Base-by-base conservation (phyloP, 2,797 vertebrate genomes). In the Poliocrania exsul region DNA sequence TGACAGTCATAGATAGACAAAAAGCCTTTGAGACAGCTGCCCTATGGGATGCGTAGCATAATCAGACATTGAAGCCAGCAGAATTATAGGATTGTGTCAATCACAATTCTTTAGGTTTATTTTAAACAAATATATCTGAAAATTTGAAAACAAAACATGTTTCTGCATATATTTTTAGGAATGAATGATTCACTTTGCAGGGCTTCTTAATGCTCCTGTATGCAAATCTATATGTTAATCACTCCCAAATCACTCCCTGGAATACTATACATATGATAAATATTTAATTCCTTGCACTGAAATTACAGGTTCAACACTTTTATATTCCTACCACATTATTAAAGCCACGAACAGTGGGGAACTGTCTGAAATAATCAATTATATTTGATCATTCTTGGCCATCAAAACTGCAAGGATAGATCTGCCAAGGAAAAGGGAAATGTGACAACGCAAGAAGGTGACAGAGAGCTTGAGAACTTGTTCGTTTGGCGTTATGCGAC, bases 201-300 rank as follows among this genome's bases (percentile, higher is more conserved):
- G 8, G 3, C 50, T 84, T 70, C 73, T 67, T 84, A 84, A 80
- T 67, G 70, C 67, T 84, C 40, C 56, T 47, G 6, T 81, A 86
- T 88, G 70, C 58, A 90, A 88, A 92, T 73, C 42, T 66, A 35
- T 13, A 49, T 2, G 11, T 33, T 93, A 88, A 88, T 88, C 0
- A 75, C 77, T 66, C 72, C 40, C 69, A 50, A 95, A 57, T 89
- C 70, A 50, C 72, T 79, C 91, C 40, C 29, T 69, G 19, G 66
- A 95, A 92, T 81, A 78, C 18, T 37, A 83, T 42, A 72, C 11
- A 25, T 67, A 61, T 47, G 35, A 88, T 90, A 96, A 94, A 93
- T 91, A 91, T 54, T 96, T 92, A 64, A 94, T 91, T 91, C 38
- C 53, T 91, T 88, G 58, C 37, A 61, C 12, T 90, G 50, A 86